Conservation (phyloP, 1,140 invertebrate species). For the Lucilia cuprina region DNA sequence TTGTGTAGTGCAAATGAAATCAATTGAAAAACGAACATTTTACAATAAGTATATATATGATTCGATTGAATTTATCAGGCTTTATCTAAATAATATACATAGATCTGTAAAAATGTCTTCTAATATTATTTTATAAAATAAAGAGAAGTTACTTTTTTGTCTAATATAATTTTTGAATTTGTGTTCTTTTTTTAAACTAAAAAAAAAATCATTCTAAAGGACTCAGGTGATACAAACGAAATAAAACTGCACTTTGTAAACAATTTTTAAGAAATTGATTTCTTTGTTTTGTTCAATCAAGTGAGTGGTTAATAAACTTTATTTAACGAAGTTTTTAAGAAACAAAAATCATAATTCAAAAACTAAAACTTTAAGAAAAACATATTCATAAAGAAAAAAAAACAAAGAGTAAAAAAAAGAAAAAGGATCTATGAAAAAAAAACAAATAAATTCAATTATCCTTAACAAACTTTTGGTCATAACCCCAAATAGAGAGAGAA, state of each 20-base stretch:
- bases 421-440: background rate
- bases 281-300: background rate
- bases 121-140: too few relatives aligned
- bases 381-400: background rate
- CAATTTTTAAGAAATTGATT: background rate
- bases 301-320: background rate
- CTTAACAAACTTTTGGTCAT: background rate
- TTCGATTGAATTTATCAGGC: too few relatives aligned
- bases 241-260: background rate
- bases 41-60: too few relatives aligned
- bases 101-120: too few relatives aligned
- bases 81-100: too few relatives aligned
- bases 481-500: background rate
- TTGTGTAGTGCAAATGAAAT: too few relatives aligned
- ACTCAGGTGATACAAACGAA: too few relatives aligned
- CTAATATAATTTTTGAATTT: too few relatives aligned
- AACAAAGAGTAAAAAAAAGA: background rate
- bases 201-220: too few relatives aligned
- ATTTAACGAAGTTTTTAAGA: background rate
- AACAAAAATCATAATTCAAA: background rate
- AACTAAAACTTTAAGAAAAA: background rate
- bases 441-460: conserved; percentile 4
- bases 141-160: too few relatives aligned
- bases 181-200: too few relatives aligned
- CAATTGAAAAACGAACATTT: too few relatives aligned